Conservation (phyloP, 2,797 vertebrate genomes). For the Sebastolobus alascanus region DNA sequence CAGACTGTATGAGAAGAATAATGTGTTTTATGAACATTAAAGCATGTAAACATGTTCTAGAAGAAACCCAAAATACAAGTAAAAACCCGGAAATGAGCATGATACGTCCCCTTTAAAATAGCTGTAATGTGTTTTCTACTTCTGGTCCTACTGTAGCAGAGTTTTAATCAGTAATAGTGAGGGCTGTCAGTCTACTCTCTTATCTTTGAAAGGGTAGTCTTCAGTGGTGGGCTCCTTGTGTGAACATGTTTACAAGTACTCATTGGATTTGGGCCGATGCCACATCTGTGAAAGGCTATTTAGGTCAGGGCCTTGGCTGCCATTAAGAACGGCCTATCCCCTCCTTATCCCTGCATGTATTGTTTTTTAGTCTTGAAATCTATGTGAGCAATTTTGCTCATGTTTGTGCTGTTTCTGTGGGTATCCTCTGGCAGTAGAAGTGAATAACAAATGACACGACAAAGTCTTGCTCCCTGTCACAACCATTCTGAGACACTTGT, state of each 20-base stretch:
- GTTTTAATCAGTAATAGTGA: conserved; percentile 9
- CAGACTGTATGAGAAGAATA: no score
- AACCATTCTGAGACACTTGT: conserved; percentile 3
- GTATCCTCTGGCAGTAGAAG: conserved; percentile 27
- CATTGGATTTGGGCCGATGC: conserved; percentile 25
- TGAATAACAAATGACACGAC: conserved; percentile 43
- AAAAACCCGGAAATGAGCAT: no score
- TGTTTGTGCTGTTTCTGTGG: conserved; percentile 14
- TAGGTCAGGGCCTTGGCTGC: conserved; percentile 31
- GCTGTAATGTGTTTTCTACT: neutral
- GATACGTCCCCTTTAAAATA: no score
- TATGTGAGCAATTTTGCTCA: neutral
- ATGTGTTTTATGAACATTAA: no score
- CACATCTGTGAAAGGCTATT: conserved; percentile 17
- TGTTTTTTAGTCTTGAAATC: conserved; percentile 4
- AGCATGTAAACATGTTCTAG: no score
- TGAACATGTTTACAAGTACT: conserved; percentile 22
- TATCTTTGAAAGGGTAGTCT: neutral
- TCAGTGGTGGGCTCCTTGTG: neutral
- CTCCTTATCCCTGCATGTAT: neutral
- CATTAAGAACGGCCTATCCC: conserved; percentile 1
- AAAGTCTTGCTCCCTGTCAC: conserved; percentile 24
- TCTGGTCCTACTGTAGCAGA: neutral
- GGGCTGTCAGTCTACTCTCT: neutral
- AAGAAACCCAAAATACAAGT: no score